Conservation (phyloP, 2,888 invertebrate species). For the Nephrotoma flavescens region DNA sequence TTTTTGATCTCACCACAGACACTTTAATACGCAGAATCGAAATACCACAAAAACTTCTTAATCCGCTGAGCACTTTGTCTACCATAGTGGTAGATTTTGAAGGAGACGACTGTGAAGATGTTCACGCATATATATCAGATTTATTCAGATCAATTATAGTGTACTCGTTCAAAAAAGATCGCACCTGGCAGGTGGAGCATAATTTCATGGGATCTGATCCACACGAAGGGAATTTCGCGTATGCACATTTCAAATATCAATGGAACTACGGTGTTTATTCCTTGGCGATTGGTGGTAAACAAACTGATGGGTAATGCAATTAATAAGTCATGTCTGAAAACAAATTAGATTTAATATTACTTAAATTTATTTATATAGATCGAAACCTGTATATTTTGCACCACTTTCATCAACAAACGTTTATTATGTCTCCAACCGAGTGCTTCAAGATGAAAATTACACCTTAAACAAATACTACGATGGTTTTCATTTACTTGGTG, state of each 20-base stretch:
- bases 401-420: neutral
- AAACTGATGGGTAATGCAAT: neutral
- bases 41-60: neutral
- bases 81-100: neutral
- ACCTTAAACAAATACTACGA: neutral
- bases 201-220: neutral
- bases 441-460: neutral
- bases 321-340: neutral
- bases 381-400: neutral
- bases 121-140: neutral
- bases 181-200: neutral
- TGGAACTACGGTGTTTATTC: neutral
- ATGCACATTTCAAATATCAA: neutral
- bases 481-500: neutral
- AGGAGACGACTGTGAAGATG: neutral
- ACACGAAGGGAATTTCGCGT: neutral
- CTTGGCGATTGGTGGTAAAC: neutral
- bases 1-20: neutral
- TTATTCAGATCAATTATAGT: neutral
- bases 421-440: neutral
- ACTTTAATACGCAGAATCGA: neutral
- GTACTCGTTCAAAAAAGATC: neutral
- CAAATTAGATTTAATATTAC: neutral
- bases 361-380: neutral
- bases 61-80: neutral